Conservation (phyloP, 2,113 vertebrate genomes). For the Neodontobutis hainanensis region DNA sequence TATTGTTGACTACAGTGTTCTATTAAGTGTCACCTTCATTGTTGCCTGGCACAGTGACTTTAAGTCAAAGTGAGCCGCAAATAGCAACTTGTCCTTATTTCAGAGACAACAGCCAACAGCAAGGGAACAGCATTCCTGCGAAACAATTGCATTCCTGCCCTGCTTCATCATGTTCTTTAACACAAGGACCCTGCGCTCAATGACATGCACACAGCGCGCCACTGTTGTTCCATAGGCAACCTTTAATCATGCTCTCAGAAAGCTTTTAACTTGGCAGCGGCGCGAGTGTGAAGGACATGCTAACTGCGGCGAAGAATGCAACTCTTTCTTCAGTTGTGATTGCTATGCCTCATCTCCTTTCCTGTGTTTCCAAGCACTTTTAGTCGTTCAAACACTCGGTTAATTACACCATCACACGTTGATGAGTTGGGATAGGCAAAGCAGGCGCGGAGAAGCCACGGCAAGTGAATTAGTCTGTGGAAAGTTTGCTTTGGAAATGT, state of each 20-base stretch:
- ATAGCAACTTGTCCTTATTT: slow-evolving; percentile 49
- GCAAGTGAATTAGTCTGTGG: slow-evolving; percentile 58
- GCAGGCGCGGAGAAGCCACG: slow-evolving; percentile 39
- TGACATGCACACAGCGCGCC: slow-evolving; percentile 22
- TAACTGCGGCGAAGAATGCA: slow-evolving; percentile 50
- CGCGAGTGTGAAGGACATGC: slow-evolving; percentile 57
- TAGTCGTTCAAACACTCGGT: slow-evolving; percentile 59
- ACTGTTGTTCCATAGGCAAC: slow-evolving; percentile 32
- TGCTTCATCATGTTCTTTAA: slow-evolving; percentile 48
- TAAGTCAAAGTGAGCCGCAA: slow-evolving; percentile 38
- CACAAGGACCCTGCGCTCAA: slow-evolving; percentile 25
- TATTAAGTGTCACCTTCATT: slow-evolving; percentile 38
- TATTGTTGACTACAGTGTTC: slow-evolving; percentile 45
- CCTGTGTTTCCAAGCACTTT: slow-evolving; percentile 52
- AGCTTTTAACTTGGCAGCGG: slow-evolving; percentile 54
- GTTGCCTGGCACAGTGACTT: slow-evolving; percentile 22
- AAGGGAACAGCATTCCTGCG: slow-evolving; percentile 43
- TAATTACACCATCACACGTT: slow-evolving; percentile 63
- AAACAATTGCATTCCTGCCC: slow-evolving; percentile 66
- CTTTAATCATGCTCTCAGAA: slow-evolving; percentile 55
- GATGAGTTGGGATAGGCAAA: slow-evolving; percentile 42
- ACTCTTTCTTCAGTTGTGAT: slow-evolving; percentile 52
- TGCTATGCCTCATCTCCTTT: slow-evolving; percentile 51
- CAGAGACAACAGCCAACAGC: slow-evolving; percentile 42
- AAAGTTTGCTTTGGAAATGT: slow-evolving; percentile 76